phyloP scores from a whole-genome alignment of 2,113 vertebrate species.

The Plecturocebus donacophilus region DNA sequence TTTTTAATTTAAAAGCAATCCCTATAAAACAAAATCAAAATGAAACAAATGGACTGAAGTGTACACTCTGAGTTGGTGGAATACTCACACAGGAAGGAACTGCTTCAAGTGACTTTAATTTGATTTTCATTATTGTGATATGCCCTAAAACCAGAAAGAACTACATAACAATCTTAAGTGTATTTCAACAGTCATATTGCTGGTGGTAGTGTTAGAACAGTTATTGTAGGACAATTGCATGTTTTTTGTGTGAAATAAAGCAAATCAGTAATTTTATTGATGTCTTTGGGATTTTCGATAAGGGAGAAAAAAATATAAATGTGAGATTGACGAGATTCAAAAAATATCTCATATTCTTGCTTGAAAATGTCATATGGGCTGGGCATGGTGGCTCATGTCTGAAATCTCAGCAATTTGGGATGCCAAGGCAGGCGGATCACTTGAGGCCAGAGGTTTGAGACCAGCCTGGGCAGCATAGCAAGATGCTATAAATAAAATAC shows the following conservation, averaged over 20 bases:
- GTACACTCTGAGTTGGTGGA: not conserved
- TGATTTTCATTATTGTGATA: not conserved
- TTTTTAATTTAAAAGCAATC: not conserved
- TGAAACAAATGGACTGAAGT: conserved; percentile 8
- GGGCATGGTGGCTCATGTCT: not conserved
- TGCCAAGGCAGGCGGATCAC: not conserved
- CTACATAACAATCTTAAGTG: not conserved
- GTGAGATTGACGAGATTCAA: not conserved
- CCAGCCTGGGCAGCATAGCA: not conserved
- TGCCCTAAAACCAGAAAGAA: not conserved
- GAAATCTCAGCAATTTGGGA: not conserved
- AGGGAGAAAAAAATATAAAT: conserved; percentile 13
- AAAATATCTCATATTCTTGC: not conserved
- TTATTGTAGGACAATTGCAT: not conserved
- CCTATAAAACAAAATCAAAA: not conserved
- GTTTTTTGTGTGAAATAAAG: conserved; percentile 13
- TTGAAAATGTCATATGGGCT: not conserved
- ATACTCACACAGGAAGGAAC: not conserved
- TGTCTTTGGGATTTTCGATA: conserved; percentile 24
- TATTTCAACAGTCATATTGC: not conserved
- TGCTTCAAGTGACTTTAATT: not conserved
- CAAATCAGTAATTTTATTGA: not conserved
- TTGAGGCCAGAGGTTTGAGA: not conserved
- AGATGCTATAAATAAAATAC: not conserved
- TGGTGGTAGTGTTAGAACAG: not conserved